Base-by-base conservation (phyloP, 2,113 vertebrate species). In the Sander vitreus region DNA sequence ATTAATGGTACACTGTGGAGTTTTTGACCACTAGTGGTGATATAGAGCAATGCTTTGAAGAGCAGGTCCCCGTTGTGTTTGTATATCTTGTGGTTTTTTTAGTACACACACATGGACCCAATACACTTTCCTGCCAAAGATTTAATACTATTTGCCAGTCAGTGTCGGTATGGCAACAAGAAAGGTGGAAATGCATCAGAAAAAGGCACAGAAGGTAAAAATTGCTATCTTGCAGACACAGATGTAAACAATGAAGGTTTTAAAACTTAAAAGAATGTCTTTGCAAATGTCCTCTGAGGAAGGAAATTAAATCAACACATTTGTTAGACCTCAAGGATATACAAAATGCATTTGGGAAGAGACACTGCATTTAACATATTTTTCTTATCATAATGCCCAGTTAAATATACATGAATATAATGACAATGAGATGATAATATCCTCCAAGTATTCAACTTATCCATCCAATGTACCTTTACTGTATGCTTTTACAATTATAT, bases 161-260 rank as follows among this genome's bases (percentile, higher is more conserved):
- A 23, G 60, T 45, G 33, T 7, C 8, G 1, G 33, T 15, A 16
- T 19, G 51, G 18, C 51, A 66, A 30, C 39, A 33, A 47, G 39
- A 23, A 58, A 27, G 3, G 2, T 30, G 7, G 6, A 12, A 27
- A 48, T 66, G 12, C 13, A 58, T 1, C 39, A 58, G 18, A 23
- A 27, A 13, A 72, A 27, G 2, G 16, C 50, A n/a, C 23, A 7
- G 7, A 45, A 53, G 36, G 23, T 47, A 51, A n/a, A 66, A 9
- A 66, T 10, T 57, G n/a, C 10, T 25, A 23, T 21, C 59, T 36
- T 8, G 5, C n/a, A 76, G n/a, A 15, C 62, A 43, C n/a, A 55
- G 15, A 51, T 43, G 21, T 39, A 55, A 43, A 55, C 21, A 57
- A 76, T 59, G n/a, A 23, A 39, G 50, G 15, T 27, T 76, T 76